Evolutionary conservation across 1,140 invertebrate species (phyloP).

Genomic region (Psix sp.): DNA sequence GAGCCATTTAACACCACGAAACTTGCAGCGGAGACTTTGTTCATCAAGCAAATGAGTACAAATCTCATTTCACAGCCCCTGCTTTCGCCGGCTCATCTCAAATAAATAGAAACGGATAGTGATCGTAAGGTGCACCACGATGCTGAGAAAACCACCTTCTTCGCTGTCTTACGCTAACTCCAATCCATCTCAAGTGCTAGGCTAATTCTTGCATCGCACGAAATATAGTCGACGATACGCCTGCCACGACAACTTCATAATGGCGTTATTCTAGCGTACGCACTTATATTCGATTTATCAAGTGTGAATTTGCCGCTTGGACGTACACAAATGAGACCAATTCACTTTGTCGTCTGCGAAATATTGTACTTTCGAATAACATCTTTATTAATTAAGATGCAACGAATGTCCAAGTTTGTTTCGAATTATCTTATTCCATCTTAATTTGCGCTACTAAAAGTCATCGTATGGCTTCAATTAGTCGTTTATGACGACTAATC

Average conservation of each 20-base stretch:
- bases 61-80: constrained; percentile 63
- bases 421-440: no score
- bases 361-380: no score
- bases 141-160: constrained; percentile 37
- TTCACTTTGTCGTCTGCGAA: no score
- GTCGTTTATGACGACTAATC: no score
- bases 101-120: constrained; percentile 65
- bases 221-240: constrained; percentile 50
- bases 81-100: constrained; percentile 45
- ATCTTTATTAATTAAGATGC: no score
- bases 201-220: constrained; percentile 49
- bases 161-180: constrained; percentile 57
- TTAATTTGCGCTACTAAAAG: no score
- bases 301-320: constrained; percentile 22
- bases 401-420: no score
- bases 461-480: no score
- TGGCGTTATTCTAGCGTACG: constrained; percentile 23
- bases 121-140: constrained; percentile 50
- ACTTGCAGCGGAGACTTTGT: constrained; percentile 61
- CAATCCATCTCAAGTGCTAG: constrained; percentile 56
- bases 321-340: constrained; percentile 10
- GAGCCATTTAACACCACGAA: constrained; percentile 62
- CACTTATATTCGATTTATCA: constrained; percentile 44
- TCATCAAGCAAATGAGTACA: constrained; percentile 66
- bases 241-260: constrained; percentile 48